Conservation (phyloP, 2,888 invertebrate species). For the Pristionchus exspectatus region DNA sequence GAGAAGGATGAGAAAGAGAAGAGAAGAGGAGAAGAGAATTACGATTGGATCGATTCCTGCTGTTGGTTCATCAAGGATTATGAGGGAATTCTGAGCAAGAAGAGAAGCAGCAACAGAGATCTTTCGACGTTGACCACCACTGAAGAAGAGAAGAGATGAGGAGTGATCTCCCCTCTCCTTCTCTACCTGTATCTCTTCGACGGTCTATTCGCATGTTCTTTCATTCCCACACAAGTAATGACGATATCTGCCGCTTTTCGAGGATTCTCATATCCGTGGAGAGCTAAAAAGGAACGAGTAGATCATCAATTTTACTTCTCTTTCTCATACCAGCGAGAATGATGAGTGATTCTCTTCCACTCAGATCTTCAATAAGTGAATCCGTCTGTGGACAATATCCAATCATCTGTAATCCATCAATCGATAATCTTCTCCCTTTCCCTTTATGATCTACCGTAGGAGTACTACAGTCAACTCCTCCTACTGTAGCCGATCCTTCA, state of each 20-base stretch:
- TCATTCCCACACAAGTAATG: constrained; percentile 70
- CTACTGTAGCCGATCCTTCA: constrained; percentile 66
- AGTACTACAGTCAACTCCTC: constrained; percentile 62
- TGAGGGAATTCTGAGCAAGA: constrained; percentile 85
- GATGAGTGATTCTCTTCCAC: constrained; percentile 70
- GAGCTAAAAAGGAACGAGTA: neutral
- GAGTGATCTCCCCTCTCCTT: neutral
- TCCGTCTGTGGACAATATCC: constrained; percentile 78
- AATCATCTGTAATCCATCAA: constrained; percentile 59
- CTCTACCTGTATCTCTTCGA: constrained; percentile 60
- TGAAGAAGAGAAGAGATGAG: constrained; percentile 53
- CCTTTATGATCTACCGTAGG: constrained; percentile 16
- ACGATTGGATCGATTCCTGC: constrained; percentile 82
- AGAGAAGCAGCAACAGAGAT: constrained; percentile 88
- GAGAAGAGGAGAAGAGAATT: neutral
- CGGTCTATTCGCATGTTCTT: constrained; percentile 70
- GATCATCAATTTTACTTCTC: neutral
- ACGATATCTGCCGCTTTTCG: constrained; percentile 38
- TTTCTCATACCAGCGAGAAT: constrained; percentile 63
- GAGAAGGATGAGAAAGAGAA: neutral
- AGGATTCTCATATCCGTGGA: constrained; percentile 50
- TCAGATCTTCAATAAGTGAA: constrained; percentile 73
- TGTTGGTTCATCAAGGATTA: constrained; percentile 82
- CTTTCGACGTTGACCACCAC: constrained; percentile 89
- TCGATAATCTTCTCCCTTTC: neutral